Conservation (phyloP, 2,888 invertebrate genomes). For the Hololepta plana region DNA sequence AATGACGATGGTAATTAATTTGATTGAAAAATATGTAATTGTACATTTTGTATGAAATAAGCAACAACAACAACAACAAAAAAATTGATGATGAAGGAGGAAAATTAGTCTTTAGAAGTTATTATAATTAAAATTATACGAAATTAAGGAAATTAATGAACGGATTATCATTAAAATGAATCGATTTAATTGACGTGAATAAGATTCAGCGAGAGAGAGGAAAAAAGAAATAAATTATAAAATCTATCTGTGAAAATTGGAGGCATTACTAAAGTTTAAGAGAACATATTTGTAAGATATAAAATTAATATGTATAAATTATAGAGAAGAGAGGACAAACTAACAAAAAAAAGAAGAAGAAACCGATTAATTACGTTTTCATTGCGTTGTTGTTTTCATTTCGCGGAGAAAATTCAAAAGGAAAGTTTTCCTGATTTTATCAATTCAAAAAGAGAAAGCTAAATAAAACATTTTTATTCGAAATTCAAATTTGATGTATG, state of each 20-base stretch:
- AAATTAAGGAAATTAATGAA: constrained; percentile 6
- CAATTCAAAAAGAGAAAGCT: constrained; percentile 6
- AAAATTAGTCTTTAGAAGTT: too few species aligned
- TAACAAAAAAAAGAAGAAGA: constrained; percentile 1
- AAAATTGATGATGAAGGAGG: too few species aligned
- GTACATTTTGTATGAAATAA: constrained; percentile 1
- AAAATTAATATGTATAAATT: constrained; percentile 1
- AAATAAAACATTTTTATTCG: constrained; percentile 11
- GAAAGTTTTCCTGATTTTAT: constrained; percentile 2
- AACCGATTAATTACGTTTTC: constrained; percentile 3
- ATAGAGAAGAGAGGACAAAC: constrained; percentile 2
- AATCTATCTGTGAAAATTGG: constrained; percentile 14
- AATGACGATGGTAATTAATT: neutral
- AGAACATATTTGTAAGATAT: constrained; percentile 5
- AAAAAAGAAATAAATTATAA: constrained; percentile 6
- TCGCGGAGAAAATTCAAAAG: too few species aligned
- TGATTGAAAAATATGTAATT: neutral
- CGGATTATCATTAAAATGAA: constrained; percentile 4
- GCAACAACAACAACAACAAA: constrained; percentile 1
- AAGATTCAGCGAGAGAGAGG: constrained; percentile 3
- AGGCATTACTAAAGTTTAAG: constrained; percentile 12
- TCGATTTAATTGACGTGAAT: constrained; percentile 6
- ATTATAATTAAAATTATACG: too few species aligned
- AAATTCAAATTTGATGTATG: constrained; percentile 14
- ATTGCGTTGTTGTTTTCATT: constrained; percentile 3